phyloP scores from a whole-genome alignment of 1,140 invertebrate genomes.

The Laodelphax striatellus region DNA sequence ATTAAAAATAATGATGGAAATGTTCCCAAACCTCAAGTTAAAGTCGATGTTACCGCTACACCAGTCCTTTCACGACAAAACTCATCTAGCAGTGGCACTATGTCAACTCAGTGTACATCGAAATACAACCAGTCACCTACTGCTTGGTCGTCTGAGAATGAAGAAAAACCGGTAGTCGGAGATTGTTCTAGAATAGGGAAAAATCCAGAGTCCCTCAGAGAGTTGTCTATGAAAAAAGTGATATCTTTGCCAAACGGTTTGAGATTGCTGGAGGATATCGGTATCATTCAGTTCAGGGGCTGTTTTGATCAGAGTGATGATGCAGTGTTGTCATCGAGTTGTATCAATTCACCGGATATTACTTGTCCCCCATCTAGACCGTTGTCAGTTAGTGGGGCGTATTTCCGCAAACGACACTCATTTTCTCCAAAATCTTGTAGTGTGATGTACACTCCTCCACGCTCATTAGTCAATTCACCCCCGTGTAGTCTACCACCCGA shows the following conservation, averaged over 20 bases:
- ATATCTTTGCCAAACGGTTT: conserved; percentile 1
- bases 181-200: not conserved
- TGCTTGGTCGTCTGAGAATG: conserved; percentile 23
- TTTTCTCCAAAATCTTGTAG: not conserved
- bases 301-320: not conserved
- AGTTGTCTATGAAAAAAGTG: conserved; percentile 4
- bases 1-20: too few species aligned
- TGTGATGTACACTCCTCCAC: conserved; percentile 1
- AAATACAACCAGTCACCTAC: conserved; percentile 35
- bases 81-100: conserved; percentile 38
- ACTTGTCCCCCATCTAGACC: not conserved
- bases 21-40: conserved; percentile 30
- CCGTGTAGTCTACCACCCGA: not conserved
- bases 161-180: conserved; percentile 7
- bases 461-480: conserved; percentile 7
- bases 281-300: not conserved
- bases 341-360: conserved; percentile 2
- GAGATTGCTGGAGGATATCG: conserved; percentile 8
- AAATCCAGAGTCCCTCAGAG: conserved; percentile 10
- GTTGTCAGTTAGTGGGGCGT: not conserved
- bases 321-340: not conserved
- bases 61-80: conserved; percentile 35
- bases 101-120: conserved; percentile 40
- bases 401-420: not conserved
- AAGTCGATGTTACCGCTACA: conserved; percentile 34